Conservation (phyloP, 2,113 vertebrate genomes). For the Sus scrofa region T2T-Sscrofa CM000817.6:153458501-153459000, state of each 20-base stretch:
- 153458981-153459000: too few relatives aligned
- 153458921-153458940: too few relatives aligned
- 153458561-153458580: neutral
- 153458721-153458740: neutral
- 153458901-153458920: too few relatives aligned
- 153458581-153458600: neutral
- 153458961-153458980: too few relatives aligned
- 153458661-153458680: too few relatives aligned
- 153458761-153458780: neutral
- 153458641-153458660: neutral
- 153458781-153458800: too few relatives aligned
- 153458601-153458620: neutral
- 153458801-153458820: too few relatives aligned
- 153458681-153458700: neutral
- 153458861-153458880: too few relatives aligned
- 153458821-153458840: too few relatives aligned
- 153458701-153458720: neutral
- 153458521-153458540: fast-evolving
- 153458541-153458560: neutral
- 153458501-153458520: neutral
- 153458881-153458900: too few relatives aligned
- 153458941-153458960: too few relatives aligned
- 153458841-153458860: too few relatives aligned
- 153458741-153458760: neutral
- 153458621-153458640: neutral